Evolutionary conservation across 1,140 invertebrate species (phyloP), one percentile per base, ranked within the genome.

Genomic region (Cataglyphis hispanica): DNA sequence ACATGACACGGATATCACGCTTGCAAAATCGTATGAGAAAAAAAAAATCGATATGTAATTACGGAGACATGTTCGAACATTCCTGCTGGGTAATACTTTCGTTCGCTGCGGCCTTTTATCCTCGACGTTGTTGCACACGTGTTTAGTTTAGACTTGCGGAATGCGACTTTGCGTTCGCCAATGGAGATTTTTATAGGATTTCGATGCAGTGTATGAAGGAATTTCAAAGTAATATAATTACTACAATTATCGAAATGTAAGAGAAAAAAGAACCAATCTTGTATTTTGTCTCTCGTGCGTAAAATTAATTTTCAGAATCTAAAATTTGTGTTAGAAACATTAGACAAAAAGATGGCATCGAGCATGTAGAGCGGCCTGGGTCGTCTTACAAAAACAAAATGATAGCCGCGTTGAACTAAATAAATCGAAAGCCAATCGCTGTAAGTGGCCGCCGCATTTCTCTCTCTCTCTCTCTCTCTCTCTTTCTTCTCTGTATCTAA

Each of bases 381-480:
- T 37, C 25, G 31, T 10, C 37, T 60, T 50, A 31, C 19, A 81
- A 72, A 50, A 67, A 56, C 37, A 63, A 67, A 37, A 50, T 4
- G 61, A 66, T 37, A 53, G 43, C 43, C 22, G n/a, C 11, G 43
- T 8, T 53, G 31, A 58, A 53, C 61, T 53, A 78, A 78, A 78
- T 53, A 78, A 78, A 78, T 67, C 40, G 63, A 40, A 78, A 78
- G 61, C 61, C 76, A 25, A 67, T 78, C 75, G 40, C 10, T 34
- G 19, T 70, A 37, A 80, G 31, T 67, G 61, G 27, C 8, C 40
- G 63, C 1, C n/a, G n/a, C 34, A 8, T 69, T 40, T 70, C 34
- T n/a, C 60, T n/a, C 53, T 40, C 40, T 34, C 3, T 19, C 7
- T 16, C 7, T 16, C 31, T 22, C 22, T 58, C 6, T 74, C 19